Evolutionary conservation across 2,888 invertebrate genomes (phyloP), one percentile per base, ranked within the genome.

Genomic region (Xylocampa areola): DNA sequence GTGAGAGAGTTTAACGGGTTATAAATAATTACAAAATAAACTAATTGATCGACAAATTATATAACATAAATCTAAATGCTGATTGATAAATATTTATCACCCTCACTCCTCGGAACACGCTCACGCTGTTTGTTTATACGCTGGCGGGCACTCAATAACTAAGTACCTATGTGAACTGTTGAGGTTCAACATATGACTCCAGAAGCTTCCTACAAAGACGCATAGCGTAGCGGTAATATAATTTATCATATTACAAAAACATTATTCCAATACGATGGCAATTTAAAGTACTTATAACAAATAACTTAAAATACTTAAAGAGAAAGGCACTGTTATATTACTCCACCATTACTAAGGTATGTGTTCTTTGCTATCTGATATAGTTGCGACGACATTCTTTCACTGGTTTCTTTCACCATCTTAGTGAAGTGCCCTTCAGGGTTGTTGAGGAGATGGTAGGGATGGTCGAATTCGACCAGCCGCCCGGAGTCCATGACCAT

Each of bases 401-500:
- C 94, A 62, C 96, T 96, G 40, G 96, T 96, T 79, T 96, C 96
- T 48, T 95, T 94, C 0, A 97, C 96, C 97, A 97, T 97, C 79
- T 95, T 95, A 1, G 95, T 86, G 59, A 97, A 95, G 51, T 95
- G 86, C 3, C 96, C 95, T 2, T 95, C 90, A 1, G 94, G 90
- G 68, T 95, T 95, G 70, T 87, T 94, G 29, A 97, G 92, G 47
- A 97, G 87, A 54, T 94, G 90, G 82, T 96, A 92, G 0, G 97
- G 97, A 75, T 95, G 95, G 82, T 96, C 96, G 76, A 95, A 97
- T 88, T 97, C 97, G 51, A 95, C 96, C 52, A 97, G 95, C 13
- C 91, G 87, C 0, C 98, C 98, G 4, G 96, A 95, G 80, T 98
- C 97, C 96, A 98, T 96, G 1, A 98, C 98, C 82, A 98, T 94